Conservation (phyloP, 2,797 vertebrate species). For the Antrozous pallidus region DNA sequence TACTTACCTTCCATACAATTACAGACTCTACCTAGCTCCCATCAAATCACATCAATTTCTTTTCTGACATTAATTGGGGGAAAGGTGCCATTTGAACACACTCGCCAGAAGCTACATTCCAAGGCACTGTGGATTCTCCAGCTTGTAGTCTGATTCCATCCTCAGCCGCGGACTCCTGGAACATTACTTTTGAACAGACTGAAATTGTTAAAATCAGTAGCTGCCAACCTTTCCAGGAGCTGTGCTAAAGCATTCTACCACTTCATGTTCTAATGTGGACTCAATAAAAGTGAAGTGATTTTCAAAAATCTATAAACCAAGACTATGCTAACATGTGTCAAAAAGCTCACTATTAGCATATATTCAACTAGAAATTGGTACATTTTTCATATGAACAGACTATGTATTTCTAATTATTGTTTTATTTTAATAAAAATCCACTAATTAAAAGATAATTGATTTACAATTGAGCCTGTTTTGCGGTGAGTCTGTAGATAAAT, state of each 20-base stretch:
- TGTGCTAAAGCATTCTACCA: neutral
- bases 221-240: neutral
- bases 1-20: rapidly evolving
- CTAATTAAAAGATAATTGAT: neutral
- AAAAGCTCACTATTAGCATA: neutral
- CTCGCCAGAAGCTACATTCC: neutral
- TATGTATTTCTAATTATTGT: constrained; percentile 22
- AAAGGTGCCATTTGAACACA: neutral
- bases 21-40: neutral
- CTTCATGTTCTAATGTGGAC: constrained; percentile 6
- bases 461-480: neutral
- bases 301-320: neutral
- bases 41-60: neutral
- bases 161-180: neutral
- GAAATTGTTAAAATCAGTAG: neutral
- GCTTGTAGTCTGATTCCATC: neutral
- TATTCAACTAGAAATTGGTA: neutral
- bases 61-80: neutral
- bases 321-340: neutral
- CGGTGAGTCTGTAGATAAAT: neutral
- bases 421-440: constrained; percentile 16
- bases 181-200: constrained; percentile 13
- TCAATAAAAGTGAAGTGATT: constrained; percentile 32
- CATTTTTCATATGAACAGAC: neutral
- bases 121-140: neutral